Evolutionary conservation across 2,797 vertebrate species (phyloP), one percentile per base, ranked within the genome.

Genomic region (Halcyon leucocephala): DNA sequence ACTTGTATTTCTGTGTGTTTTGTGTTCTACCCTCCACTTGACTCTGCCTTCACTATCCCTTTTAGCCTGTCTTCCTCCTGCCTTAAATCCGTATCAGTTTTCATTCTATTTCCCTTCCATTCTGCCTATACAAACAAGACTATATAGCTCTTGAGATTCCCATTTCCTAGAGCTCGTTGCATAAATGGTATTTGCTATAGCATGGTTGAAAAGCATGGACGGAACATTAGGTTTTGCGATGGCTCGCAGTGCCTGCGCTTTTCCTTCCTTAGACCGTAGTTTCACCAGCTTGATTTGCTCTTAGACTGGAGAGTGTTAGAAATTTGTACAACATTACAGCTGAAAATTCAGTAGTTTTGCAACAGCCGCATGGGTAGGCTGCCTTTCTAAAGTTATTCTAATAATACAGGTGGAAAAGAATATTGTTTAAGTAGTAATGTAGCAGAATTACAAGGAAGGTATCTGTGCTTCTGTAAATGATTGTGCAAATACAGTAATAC

Each of bases 321-420:
- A 88, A 86, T 42, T 11, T 26, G 6, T 51, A 12, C 25, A 15
- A 58, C 13, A 11, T 41, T 60, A 37, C 8, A 48, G 51, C 67
- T 79, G 39, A 44, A 69, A 67, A 70, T 49, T 44, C 8, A 83
- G 35, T 65, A n/a, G 3, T 83, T 89, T 69, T 84, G 35, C 20
- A 69, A n/a, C 28, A 86, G 31, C 26, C 57, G 81, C 51, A 54
- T 46, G 42, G 24, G 51, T 31, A 52, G 71, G 33, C 51, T 80
- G 79, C 61, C 41, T 78, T 92, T 93, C 67, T 71, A 26, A 95
- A 92, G 70, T 70, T 73, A 60, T 15, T 93, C 74, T 91, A 37
- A 74, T 93, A 90, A 82, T 41, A 69, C 71, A 74, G 64, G 33
- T 33, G 37, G 25, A 67, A 74, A 87, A 60, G 2, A 58, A 14